Evolutionary conservation across 64 coral and sea anemone genomes (phyloP), one percentile per base, ranked within the genome.

Genomic region (Cladopsammia gracilis): DNA sequence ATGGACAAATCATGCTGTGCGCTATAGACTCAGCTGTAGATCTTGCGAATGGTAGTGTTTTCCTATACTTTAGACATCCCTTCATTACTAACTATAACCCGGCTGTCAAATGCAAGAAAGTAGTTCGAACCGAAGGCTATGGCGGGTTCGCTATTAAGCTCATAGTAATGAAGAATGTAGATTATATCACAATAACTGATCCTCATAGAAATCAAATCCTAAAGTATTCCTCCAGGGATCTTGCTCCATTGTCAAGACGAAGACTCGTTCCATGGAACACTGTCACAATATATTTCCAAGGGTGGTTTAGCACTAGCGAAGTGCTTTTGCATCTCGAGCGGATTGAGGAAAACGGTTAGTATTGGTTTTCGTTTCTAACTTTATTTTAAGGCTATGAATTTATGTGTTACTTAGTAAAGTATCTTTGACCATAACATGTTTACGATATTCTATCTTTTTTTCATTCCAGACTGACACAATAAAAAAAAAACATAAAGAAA

Each of bases 1-100:
- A 82, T 58, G 79, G 79, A 64, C 58, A 82, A 82, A 26, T 82
- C 16, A 64, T 48, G 26, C 25, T 64, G 12, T 82, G 79, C 25
- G 26, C 58, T 34, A 3, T 58, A 82, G 58, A 64, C 22, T 18
- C 25, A 82, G 56, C 19, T 44, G 79, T 82, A 1, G 60, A n/a
- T 64, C 15, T 82, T 48, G 34, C 3, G 5, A 58, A 82, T 46
- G 58, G 26, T 12, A 25, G 42, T 82, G 14, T 82, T 3, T 82
- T 82, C 18, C 8, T 82, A 47, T 82, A 82, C 59, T 46, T 82
- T 82, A 64, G 58, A 11, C 58, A 57, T 49, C 25, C 79, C 15
- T 82, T 48, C 5, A 16, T 47, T 34, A 45, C 56, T 15, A 62
- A n/a, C 9, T 64, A 42, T 20, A 47, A 82, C 34, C 58, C 44